These are phyloP conservation scores for Hecatera dysodea DNA, from an alignment of 2,888 invertebrate genomes.

Conservation along the genomic window DNA sequence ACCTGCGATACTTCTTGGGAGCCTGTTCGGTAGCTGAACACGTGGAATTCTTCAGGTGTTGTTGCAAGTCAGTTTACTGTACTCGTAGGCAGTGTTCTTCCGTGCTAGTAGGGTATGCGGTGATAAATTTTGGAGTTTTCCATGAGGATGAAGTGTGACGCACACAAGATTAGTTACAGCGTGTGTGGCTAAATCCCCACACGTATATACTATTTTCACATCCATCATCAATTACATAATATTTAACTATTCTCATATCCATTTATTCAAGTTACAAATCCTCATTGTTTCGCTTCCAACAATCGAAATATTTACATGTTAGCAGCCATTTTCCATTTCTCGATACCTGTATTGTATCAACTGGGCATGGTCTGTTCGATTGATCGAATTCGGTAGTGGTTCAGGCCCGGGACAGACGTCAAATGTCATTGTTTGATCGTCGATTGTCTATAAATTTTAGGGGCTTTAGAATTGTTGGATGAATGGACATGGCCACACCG, in stretches of 20 bases:
- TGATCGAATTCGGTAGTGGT: background rate
- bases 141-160: too few relatives aligned
- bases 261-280: background rate
- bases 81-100: too few relatives aligned
- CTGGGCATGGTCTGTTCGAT: background rate
- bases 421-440: background rate
- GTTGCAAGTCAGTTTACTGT: too few relatives aligned
- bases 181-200: too few relatives aligned
- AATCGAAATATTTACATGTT: constrained; percentile 5
- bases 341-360: background rate
- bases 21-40: too few relatives aligned
- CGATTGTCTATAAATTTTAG: background rate
- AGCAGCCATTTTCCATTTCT: constrained; percentile 3
- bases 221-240: background rate
- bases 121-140: too few relatives aligned
- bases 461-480: background rate
- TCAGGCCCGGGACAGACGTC: background rate
- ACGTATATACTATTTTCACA: background rate
- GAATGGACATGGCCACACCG: background rate
- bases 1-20: too few relatives aligned
- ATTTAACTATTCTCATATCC: background rate
- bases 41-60: too few relatives aligned
- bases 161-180: too few relatives aligned
- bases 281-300: constrained; percentile 5
- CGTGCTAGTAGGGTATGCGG: too few relatives aligned